Conservation (phyloP, 2,113 vertebrate genomes). For the Dicrurus megarhynchus region DNA sequence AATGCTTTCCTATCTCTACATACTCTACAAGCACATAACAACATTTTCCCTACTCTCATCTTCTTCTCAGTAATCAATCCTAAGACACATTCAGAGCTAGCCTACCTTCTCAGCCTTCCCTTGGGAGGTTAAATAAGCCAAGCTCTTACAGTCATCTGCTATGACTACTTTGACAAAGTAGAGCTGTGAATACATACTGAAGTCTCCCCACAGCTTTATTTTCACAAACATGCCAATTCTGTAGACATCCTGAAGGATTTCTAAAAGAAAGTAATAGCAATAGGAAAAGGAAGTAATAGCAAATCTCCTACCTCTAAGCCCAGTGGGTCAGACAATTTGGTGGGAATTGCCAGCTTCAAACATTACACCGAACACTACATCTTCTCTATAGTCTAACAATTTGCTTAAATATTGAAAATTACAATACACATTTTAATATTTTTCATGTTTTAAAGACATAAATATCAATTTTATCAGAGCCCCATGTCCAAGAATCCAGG, state of each 20-base stretch:
- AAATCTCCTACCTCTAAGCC: background rate
- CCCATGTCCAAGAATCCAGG: background rate
- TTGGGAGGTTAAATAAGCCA: background rate
- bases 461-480: background rate
- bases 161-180: background rate
- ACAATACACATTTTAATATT: background rate
- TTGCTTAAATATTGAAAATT: background rate
- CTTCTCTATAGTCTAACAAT: background rate
- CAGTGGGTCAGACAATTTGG: background rate
- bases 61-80: background rate
- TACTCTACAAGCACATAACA: background rate
- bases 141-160: background rate
- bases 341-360: background rate
- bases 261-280: background rate
- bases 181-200: background rate
- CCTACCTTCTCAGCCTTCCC: background rate
- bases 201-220: background rate
- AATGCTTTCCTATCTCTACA: background rate
- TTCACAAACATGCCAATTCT: background rate
- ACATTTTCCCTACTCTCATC: background rate
- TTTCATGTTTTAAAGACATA: background rate
- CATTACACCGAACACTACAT: background rate
- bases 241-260: background rate
- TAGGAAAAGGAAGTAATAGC: background rate
- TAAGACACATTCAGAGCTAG: background rate